phyloP scores from a whole-genome alignment of 2,888 invertebrate species.

The Artemia sinica region DNA sequence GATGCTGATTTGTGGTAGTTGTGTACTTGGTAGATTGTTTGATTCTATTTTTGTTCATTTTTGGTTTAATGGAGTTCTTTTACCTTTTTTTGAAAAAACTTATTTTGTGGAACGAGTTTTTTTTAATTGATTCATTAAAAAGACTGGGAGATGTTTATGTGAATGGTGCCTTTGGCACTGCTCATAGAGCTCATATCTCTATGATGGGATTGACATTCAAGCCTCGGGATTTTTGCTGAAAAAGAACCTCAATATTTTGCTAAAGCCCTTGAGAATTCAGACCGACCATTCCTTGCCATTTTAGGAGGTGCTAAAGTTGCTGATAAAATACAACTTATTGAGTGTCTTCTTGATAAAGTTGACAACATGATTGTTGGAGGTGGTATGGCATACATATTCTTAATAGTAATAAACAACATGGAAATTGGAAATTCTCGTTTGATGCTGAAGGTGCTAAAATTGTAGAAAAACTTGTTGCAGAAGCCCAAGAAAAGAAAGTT shows the following conservation, averaged over 20 bases:
- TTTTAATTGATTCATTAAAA: constrained; percentile 47
- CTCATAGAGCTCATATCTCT: constrained; percentile 75
- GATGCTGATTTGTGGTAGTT: no score
- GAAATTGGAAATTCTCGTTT: constrained; percentile 82
- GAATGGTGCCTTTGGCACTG: constrained; percentile 97
- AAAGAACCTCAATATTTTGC: constrained; percentile 91
- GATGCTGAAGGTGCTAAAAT: constrained; percentile 94
- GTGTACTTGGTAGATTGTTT: no score
- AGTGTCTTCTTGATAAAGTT: constrained; percentile 91
- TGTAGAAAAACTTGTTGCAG: constrained; percentile 67
- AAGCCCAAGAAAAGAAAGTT: constrained; percentile 79
- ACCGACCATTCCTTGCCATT: constrained; percentile 90
- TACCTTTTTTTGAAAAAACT: no score
- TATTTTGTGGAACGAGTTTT: no score
- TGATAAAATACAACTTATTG: constrained; percentile 94
- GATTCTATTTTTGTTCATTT: no score
- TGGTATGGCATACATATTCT: constrained; percentile 98
- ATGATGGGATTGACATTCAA: constrained; percentile 86
- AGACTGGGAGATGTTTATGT: constrained; percentile 93
- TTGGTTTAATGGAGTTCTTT: no score
- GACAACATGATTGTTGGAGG: constrained; percentile 99
- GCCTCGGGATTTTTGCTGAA: constrained; percentile 90
- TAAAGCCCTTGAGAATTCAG: constrained; percentile 88
- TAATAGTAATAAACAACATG: constrained; percentile 79
- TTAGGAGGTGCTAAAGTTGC: constrained; percentile 98